Percentiles rank a stretch among this genome's conserved stretches.
phyloP scores from a whole-genome alignment of 2,888 invertebrate genomes.

The Melanostoma mellinum region DNA sequence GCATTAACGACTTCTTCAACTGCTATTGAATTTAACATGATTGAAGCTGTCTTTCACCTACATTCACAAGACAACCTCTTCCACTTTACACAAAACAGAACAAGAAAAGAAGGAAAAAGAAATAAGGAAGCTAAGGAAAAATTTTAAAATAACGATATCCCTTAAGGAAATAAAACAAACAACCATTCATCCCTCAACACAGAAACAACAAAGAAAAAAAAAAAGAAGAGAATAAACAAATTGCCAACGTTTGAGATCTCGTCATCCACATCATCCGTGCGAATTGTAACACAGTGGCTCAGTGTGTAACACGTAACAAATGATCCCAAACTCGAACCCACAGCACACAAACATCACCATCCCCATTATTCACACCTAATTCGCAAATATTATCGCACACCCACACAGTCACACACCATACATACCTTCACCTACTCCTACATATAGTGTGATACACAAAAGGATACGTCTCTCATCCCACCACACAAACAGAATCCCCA shows the following conservation, averaged over 20 bases:
- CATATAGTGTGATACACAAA: slow-evolving; percentile 18
- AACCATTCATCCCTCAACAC: neutral
- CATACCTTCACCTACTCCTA: slow-evolving; percentile 2
- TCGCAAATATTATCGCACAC: slow-evolving; percentile 49
- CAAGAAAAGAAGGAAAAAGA: slow-evolving; percentile 1
- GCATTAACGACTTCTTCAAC: neutral
- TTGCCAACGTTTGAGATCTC: slow-evolving; percentile 45
- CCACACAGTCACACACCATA: slow-evolving; percentile 6
- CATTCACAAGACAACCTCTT: neutral
- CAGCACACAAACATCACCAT: slow-evolving; percentile 45
- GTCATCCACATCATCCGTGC: slow-evolving; percentile 52
- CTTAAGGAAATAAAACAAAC: slow-evolving; percentile 19
- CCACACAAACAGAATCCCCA: slow-evolving; percentile 33
- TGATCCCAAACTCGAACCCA: slow-evolving; percentile 21
- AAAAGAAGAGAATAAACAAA: slow-evolving; percentile 24
- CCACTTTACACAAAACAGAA: neutral
- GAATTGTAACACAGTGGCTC: slow-evolving; percentile 37
- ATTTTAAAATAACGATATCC: slow-evolving; percentile 10
- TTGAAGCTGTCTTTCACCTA: slow-evolving; percentile 1
- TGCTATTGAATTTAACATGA: slow-evolving; percentile 13
- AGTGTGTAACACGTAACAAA: slow-evolving; percentile 53
- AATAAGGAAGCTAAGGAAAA: neutral
- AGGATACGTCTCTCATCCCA: slow-evolving; percentile 11
- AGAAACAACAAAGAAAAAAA: slow-evolving; percentile 11
- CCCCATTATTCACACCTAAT: slow-evolving; percentile 64